phyloP scores from a whole-genome alignment of 2,113 vertebrate species.

The Onychostoma macrolepis region DNA sequence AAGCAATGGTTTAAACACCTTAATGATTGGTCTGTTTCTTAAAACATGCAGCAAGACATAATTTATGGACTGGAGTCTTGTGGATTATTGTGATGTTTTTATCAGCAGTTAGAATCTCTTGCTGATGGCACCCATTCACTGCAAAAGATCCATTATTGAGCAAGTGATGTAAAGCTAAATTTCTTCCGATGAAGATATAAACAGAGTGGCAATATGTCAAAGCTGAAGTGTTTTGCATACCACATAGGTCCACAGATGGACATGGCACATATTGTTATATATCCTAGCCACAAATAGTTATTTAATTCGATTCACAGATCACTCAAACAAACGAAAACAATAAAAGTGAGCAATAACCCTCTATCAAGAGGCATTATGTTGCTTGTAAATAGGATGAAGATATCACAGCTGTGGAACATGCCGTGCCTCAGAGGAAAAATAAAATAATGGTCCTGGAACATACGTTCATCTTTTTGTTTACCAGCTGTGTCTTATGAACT shows the following conservation, averaged over 20 bases:
- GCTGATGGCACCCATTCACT: no score
- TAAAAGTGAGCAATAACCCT: conserved; percentile 17
- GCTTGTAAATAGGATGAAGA: conserved; percentile 1
- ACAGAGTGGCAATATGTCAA: no score
- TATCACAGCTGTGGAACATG: conserved; percentile 5
- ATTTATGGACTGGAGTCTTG: no score
- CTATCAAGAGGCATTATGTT: neutral
- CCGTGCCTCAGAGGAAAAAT: conserved; percentile 6
- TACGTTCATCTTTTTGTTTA: conserved; percentile 34
- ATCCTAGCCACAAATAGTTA: neutral
- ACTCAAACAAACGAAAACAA: conserved; percentile 3
- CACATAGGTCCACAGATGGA: neutral
- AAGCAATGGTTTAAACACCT: no score
- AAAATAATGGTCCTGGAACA: conserved; percentile 23
- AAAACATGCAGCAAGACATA: no score
- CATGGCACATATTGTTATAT: neutral
- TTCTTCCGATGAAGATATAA: no score
- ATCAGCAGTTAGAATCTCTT: no score
- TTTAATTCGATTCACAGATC: neutral
- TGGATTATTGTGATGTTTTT: no score
- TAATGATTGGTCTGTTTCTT: no score
- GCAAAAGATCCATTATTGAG: no score
- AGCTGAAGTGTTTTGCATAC: neutral
- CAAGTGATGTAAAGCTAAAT: no score
- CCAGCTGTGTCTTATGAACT: conserved; percentile 25